These are phyloP conservation scores for Heliconius cydno DNA, from an alignment of 2,888 invertebrate genomes.

Conservation along the genomic window DNA sequence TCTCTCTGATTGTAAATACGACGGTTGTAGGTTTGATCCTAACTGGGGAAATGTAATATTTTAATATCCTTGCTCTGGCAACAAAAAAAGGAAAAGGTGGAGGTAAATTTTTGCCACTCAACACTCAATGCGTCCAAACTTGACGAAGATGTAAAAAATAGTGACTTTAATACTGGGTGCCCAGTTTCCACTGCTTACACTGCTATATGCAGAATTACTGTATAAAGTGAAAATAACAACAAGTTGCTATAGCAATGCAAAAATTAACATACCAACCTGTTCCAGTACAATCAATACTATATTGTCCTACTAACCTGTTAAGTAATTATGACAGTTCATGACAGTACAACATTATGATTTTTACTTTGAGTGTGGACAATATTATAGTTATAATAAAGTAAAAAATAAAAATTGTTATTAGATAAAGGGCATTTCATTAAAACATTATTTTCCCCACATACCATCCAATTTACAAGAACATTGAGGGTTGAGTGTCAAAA, in stretches of 20 bases:
- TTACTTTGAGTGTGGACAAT: background rate
- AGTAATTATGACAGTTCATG: background rate
- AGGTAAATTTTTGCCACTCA: background rate
- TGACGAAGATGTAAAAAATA: background rate
- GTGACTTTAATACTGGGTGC: background rate
- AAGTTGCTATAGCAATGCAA: conserved; percentile 5
- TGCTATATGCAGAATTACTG: too few species aligned
- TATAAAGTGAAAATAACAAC: background rate
- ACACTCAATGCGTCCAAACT: background rate
- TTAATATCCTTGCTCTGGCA: too few species aligned
- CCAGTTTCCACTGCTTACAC: background rate
- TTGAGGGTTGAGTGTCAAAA: too few species aligned
- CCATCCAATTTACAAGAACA: too few species aligned
- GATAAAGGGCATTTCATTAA: too few species aligned
- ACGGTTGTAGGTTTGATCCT: background rate
- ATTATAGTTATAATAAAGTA: background rate
- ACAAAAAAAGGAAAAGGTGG: too few species aligned
- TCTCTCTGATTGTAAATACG: background rate
- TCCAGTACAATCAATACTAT: conserved; percentile 23
- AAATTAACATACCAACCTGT: conserved; percentile 26
- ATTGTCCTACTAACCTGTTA: conserved; percentile 28
- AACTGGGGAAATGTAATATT: background rate
- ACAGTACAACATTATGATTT: background rate
- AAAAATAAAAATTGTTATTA: too few species aligned
- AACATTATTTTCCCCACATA: too few species aligned